phyloP scores from a whole-genome alignment of 2,113 vertebrate species.

The Pelodiscus sinensis region DNA sequence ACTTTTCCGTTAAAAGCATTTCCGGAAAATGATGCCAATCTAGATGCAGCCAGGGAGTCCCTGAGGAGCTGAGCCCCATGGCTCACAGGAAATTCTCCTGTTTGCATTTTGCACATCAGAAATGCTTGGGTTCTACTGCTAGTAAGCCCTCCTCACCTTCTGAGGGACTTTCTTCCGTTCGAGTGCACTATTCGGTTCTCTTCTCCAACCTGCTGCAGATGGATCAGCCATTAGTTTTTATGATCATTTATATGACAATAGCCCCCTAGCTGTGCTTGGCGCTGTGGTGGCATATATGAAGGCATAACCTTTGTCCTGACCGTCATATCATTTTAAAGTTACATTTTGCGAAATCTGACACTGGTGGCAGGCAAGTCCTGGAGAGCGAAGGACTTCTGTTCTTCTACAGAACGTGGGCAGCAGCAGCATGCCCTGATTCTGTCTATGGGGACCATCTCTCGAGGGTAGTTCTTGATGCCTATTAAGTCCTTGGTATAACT shows the following conservation, averaged over 20 bases:
- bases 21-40: too few relatives aligned
- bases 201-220: not conserved
- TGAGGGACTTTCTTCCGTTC: not conserved
- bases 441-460: not conserved
- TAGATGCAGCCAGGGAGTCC: too few relatives aligned
- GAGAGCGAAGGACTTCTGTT: not conserved
- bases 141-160: not conserved
- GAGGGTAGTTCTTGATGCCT: not conserved
- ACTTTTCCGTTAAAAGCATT: too few relatives aligned
- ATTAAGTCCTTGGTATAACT: not conserved
- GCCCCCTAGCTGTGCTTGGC: not conserved
- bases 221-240: not conserved
- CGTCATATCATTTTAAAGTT: not conserved
- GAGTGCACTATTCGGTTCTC: not conserved
- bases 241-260: not conserved
- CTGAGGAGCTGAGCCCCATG: not conserved
- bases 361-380: not conserved
- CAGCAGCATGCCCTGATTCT: not conserved
- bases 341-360: not conserved
- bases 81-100: not conserved
- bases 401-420: not conserved
- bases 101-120: not conserved
- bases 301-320: not conserved
- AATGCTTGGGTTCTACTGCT: not conserved
- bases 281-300: not conserved